Conservation (phyloP, 2,113 vertebrate genomes). For the Burhinus bistriatus region DNA sequence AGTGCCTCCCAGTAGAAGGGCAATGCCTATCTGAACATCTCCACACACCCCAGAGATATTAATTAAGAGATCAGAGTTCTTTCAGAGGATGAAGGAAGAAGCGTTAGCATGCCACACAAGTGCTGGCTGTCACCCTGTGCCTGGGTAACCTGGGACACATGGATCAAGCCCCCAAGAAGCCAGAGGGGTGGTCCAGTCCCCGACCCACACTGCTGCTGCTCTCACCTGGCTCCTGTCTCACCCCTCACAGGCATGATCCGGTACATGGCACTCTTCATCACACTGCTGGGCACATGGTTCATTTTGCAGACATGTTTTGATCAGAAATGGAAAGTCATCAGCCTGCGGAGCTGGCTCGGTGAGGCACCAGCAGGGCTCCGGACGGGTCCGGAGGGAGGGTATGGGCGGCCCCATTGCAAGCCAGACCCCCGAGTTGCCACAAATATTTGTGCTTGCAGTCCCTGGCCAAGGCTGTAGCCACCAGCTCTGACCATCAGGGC, state of each 20-base stretch:
- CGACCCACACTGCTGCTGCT: accelerated
- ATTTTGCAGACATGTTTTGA: not conserved
- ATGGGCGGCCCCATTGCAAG: accelerated
- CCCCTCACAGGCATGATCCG: conserved; percentile 36
- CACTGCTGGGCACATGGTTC: conserved; percentile 22
- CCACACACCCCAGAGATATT: not conserved
- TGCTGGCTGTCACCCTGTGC: not conserved
- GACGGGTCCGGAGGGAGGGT: accelerated
- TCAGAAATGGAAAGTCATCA: not conserved
- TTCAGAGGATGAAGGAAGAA: not conserved
- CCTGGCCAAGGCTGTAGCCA: not conserved
- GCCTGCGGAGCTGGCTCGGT: conserved; percentile 44
- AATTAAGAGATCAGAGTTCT: conserved; percentile 3
- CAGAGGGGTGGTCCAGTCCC: not conserved
- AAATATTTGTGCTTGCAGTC: not conserved
- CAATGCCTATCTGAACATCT: not conserved
- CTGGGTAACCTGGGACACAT: not conserved
- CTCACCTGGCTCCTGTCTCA: not conserved
- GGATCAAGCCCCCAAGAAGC: not conserved
- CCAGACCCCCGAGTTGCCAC: not conserved
- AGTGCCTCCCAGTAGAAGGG: not conserved
- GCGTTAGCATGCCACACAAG: not conserved
- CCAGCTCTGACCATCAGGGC: not conserved
- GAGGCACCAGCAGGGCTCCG: accelerated
- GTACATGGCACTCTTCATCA: not conserved